phyloP scores from a whole-genome alignment of 1,140 invertebrate species.

The Mylabris phalerata region DNA sequence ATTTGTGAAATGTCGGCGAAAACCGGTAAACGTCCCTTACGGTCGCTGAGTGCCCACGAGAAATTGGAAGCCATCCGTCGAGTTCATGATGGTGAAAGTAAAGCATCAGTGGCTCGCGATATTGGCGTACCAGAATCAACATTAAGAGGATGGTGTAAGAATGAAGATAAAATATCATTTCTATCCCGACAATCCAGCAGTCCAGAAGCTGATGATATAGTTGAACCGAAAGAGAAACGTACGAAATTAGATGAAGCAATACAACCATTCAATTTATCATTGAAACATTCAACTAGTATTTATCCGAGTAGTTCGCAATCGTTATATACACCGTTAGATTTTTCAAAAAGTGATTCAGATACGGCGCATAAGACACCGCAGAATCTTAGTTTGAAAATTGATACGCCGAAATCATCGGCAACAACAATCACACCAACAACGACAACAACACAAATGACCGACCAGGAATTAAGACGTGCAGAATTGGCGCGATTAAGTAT shows the following conservation, averaged over 20 bases:
- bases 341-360: constrained; percentile 25
- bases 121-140: constrained; percentile 79
- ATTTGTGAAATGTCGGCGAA: constrained; percentile 28
- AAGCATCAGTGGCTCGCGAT: constrained; percentile 72
- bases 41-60: constrained; percentile 62
- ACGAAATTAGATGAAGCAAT: constrained; percentile 42
- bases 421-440: constrained; percentile 4
- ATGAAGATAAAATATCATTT: constrained; percentile 67
- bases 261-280: constrained; percentile 39
- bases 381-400: constrained; percentile 12
- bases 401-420: constrained; percentile 15
- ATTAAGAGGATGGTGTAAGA: constrained; percentile 77
- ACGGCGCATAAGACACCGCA: constrained; percentile 34
- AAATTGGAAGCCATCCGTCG: constrained; percentile 72
- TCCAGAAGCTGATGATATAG: constrained; percentile 47
- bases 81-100: constrained; percentile 73
- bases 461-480: constrained; percentile 32
- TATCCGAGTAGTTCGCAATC: constrained; percentile 2
- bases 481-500: constrained; percentile 36
- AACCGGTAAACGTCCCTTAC: constrained; percentile 60
- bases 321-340: constrained; percentile 7
- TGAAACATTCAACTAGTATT: constrained; percentile 25
- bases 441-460: constrained; percentile 6
- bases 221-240: constrained; percentile 44
- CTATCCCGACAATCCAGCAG: constrained; percentile 59